A percentile compares a stretch with the other conserved stretches of the same genome.
These are phyloP conservation scores for Pseudorhiza aurosa DNA, from an alignment of 30 jellyfish, hydroid and myxozoan species.

Conservation along the genomic window DNA sequence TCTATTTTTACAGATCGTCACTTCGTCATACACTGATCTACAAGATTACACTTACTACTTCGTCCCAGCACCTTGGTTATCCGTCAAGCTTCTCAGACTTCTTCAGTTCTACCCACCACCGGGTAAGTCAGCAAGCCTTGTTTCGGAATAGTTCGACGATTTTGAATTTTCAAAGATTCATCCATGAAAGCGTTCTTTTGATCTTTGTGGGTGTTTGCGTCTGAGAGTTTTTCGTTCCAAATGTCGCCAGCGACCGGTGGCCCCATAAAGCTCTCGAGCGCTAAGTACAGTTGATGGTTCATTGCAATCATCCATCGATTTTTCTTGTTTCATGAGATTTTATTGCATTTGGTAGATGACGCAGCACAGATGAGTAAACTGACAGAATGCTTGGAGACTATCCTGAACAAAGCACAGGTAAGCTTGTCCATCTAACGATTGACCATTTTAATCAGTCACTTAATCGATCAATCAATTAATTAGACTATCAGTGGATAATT, in stretches of 20 bases:
- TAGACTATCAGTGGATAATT: too few species aligned
- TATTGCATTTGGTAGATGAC: constrained; percentile 50
- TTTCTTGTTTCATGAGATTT: neutral
- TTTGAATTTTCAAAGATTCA: too few species aligned
- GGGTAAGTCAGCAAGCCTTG: constrained; percentile 74
- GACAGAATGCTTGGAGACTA: constrained; percentile 89
- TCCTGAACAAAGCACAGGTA: constrained; percentile 93
- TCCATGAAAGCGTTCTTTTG: too few species aligned
- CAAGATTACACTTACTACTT: constrained; percentile 95
- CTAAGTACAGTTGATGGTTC: too few species aligned
- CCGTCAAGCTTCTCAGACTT: constrained; percentile 87
- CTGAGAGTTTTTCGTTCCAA: too few species aligned
- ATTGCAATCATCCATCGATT: neutral
- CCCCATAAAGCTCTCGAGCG: too few species aligned
- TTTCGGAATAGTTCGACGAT: neutral
- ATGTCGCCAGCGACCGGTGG: too few species aligned
- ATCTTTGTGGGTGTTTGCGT: too few species aligned
- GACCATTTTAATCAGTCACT: neutral
- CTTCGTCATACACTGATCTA: constrained; percentile 88
- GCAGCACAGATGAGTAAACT: constrained; percentile 90
- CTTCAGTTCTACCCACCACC: constrained; percentile 91
- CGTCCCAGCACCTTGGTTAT: constrained; percentile 98
- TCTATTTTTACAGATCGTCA: constrained; percentile 74
- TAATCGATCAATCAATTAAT: neutral
- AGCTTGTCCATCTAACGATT: neutral